Evolutionary conservation across 2,113 vertebrate species (phyloP), one percentile per base, ranked within the genome.

Genomic region (Oxygymnocypris stewartii): DNA sequence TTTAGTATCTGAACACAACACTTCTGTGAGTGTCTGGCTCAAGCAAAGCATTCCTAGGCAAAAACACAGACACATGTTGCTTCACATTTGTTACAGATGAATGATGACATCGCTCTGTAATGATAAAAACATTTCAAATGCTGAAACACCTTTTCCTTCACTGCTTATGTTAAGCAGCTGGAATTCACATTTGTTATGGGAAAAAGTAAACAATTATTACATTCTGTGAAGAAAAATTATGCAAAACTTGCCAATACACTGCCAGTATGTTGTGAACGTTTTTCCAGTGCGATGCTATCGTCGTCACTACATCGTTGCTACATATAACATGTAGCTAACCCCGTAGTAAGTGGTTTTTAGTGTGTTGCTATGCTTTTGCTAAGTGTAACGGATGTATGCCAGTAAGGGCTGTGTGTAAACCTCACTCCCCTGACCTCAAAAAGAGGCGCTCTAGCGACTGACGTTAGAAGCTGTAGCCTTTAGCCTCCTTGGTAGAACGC

Each of bases 51-150:
- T 86, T 77, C 42, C 40, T 89, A 80, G 76, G 44, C 23, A 63
- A 85, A 89, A 88, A 88, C 83, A 85, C 82, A 85, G 86, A 82
- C 84, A 63, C 47, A 80, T 85, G 85, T 79, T 63, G 57, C 84
- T 89, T 79, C 63, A 87, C 76, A 89, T 88, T 85, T 89, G 88
- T 91, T 89, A 90, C 83, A 84, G 63, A 91, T 88, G 84, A 87
- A 89, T 79, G 79, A 90, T 84, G 87, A 89, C 82, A 89, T 75
- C 61, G 84, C n/a, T 76, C 28, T 47, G 79, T 85, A 90, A 71
- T 87, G 84, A 88, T 84, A 81, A 18, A 86, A 67, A 84, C 86
- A 79, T 89, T 87, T 84, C 18, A 78, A 84, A 87, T 51, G n/a
- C 25, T 82, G 81, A 89, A 86, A 88, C 85, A 86, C 85, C 73